A percentile compares a stretch with the other conserved stretches of the same genome.
These are phyloP conservation scores for Psammodynastes pulverulentus DNA, from an alignment of 2,113 vertebrate genomes.

Conservation along the genomic window DNA sequence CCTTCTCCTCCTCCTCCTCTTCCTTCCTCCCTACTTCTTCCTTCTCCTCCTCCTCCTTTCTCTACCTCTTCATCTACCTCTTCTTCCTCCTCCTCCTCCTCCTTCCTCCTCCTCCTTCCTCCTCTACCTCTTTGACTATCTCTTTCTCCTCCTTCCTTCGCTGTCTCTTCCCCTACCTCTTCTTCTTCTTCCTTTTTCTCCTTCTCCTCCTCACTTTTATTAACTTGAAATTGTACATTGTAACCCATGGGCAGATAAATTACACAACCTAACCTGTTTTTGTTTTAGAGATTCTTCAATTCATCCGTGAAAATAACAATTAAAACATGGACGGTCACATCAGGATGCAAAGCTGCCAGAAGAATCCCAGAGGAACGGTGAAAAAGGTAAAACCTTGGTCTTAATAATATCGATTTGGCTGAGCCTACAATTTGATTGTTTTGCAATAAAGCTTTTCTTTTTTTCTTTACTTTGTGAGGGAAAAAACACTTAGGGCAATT, in stretches of 20 bases:
- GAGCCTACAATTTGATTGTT: background rate
- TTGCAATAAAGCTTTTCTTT: background rate
- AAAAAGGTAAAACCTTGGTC: slow-evolving; percentile 73
- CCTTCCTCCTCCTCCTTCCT: too few species aligned
- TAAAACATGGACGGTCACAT: slow-evolving; percentile 79
- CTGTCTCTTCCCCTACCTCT: too few species aligned
- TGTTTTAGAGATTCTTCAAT: slow-evolving; percentile 54
- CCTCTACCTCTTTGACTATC: too few species aligned
- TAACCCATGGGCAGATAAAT: background rate
- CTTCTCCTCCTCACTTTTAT: background rate
- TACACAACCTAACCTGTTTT: slow-evolving; percentile 1
- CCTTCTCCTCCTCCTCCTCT: too few species aligned
- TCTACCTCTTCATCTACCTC: too few species aligned
- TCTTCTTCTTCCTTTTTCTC: too few species aligned
- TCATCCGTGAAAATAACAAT: background rate
- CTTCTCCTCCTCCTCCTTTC: too few species aligned
- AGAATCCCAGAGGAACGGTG: slow-evolving; percentile 77
- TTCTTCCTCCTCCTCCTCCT: too few species aligned
- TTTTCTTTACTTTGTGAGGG: background rate
- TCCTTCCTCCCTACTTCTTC: too few species aligned
- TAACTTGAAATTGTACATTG: background rate
- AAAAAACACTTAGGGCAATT: background rate
- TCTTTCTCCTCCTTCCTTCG: too few species aligned
- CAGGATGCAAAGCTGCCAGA: slow-evolving; percentile 71
- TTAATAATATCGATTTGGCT: rapidly evolving